Conservation (phyloP, 2,797 vertebrate species). For the Phalloptychus januarius region DNA sequence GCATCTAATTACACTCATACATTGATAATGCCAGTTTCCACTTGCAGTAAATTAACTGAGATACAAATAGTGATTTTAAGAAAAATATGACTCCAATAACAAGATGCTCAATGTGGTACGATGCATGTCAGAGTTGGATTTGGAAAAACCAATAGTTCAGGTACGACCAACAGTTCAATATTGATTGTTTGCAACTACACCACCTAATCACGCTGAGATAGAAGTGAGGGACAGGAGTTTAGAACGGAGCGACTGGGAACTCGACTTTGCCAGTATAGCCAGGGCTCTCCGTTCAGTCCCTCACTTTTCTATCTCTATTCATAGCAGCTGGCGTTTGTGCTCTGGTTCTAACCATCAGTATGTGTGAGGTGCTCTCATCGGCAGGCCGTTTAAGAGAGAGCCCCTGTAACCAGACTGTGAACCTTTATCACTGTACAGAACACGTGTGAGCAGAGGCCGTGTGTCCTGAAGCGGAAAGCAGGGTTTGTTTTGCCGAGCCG, state of each 20-base stretch:
- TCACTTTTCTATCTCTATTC: not conserved
- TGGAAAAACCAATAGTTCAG: not conserved
- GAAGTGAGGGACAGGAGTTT: no score
- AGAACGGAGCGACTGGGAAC: no score
- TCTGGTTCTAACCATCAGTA: not conserved
- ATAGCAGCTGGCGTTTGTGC: not conserved
- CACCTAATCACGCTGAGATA: no score
- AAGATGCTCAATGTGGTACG: not conserved
- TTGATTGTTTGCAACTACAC: no score
- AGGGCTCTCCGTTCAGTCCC: not conserved
- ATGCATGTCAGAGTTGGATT: not conserved
- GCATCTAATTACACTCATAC: not conserved
- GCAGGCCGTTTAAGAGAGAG: not conserved
- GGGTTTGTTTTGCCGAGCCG: slow-evolving; percentile 32
- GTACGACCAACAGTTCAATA: not conserved
- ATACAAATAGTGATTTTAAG: not conserved
- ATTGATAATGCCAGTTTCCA: not conserved
- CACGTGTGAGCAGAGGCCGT: slow-evolving; percentile 26
- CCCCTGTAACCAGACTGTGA: slow-evolving; percentile 9
- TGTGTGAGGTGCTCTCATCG: not conserved
- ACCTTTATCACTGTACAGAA: slow-evolving; percentile 15
- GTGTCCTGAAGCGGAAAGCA: slow-evolving; percentile 35
- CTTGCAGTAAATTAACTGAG: not conserved
- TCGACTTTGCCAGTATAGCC: no score
- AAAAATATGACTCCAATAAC: not conserved